Base-by-base conservation (phyloP, 2,888 invertebrate species). In the Rhagonycha lutea region DNA sequence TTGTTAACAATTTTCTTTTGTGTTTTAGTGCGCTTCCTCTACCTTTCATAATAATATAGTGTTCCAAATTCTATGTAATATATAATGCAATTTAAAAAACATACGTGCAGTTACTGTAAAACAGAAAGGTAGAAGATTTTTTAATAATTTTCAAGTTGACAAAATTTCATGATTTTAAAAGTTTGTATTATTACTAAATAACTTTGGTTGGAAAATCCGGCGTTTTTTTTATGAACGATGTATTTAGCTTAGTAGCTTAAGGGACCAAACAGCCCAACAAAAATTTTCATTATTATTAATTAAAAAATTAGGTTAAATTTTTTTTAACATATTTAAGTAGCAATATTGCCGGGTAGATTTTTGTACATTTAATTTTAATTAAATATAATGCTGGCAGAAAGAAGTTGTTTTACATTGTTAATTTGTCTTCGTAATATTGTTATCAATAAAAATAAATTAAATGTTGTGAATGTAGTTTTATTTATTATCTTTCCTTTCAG, bases 241-340 rank as follows among this genome's bases (percentile, higher is more conserved):
- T 69, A 63, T 26, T 73, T 79, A 78, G 79, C 79, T 79, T 79
- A 72, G 69, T 76, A 77, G 79, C 76, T 75, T 78, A 75, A 78
- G 79, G 79, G 79, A 79, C 79, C 79, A 79, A 78, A 68, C 69
- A 76, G 76, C 76, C 79, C 78, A 32, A 69, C 23, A 68, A 68
- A 62, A 62, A 62, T 62, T 62, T 2, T 62, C 14, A 11, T 23
- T 23, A 62, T 62, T 18, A 62, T 62, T 23, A 18, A 62, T 62
- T 62, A 68, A 24, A 61, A 60, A n/a, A 23, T 32, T 69, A 60
- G 26, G 47, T 61, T 62, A 68, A 61, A 18, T 18, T 18, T 18
- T 18, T 18, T 18, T 18, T 18, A 63, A 73, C 32, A 69, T 61
- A 72, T 69, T 61, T 61, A 14, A 61, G 47, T 72, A 72, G 70